Conservation (phyloP, 1,140 invertebrate species). For the Penaeus vannamei region DNA sequence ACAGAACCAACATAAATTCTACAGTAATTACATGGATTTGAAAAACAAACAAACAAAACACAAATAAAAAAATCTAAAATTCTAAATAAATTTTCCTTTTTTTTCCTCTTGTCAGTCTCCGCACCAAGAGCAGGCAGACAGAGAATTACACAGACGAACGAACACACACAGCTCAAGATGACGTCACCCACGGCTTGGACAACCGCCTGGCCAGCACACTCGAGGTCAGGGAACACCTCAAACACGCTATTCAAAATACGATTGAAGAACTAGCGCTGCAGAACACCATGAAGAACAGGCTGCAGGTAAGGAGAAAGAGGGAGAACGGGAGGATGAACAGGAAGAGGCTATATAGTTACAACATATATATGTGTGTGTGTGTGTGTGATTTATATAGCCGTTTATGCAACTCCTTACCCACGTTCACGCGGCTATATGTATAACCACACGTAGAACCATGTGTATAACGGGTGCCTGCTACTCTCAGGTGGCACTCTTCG, state of each 20-base stretch:
- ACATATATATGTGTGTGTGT: no score
- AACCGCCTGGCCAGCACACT: conserved; percentile 38
- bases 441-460: no score
- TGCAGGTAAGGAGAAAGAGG: conserved; percentile 22
- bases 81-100: no score
- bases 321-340: no score
- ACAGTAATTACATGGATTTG: no score
- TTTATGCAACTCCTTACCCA: no score
- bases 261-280: conserved; percentile 45
- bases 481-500: conserved; percentile 41
- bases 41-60: no score
- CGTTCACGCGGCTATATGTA: no score
- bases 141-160: conserved; percentile 53
- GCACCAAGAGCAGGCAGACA: conserved; percentile 43
- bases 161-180: conserved; percentile 40
- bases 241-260: conserved; percentile 45
- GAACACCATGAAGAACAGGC: conserved; percentile 49
- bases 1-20: no score
- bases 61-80: no score
- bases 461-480: background rate
- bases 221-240: conserved; percentile 40
- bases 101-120: background rate
- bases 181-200: conserved; percentile 47
- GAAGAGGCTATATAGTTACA: no score
- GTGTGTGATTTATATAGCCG: no score